Conservation (phyloP, 2,113 vertebrate genomes). For the Solea solea region DNA sequence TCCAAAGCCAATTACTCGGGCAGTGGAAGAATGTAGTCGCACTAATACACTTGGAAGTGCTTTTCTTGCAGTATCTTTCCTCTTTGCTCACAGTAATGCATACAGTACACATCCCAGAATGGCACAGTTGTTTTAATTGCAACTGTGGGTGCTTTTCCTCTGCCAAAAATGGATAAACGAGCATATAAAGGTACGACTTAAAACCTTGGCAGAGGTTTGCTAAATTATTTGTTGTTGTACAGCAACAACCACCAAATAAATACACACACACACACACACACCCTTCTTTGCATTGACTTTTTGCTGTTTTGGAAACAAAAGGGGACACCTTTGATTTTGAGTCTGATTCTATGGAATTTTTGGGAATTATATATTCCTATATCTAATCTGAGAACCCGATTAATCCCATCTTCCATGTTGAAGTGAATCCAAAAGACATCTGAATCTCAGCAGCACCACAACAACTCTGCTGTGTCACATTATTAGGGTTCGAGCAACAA, state of each 20-base stretch:
- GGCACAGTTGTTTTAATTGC: constrained; percentile 23
- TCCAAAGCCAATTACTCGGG: constrained; percentile 49
- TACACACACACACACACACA: neutral
- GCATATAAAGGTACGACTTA: neutral
- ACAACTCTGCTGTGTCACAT: constrained; percentile 25
- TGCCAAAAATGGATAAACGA: constrained; percentile 40
- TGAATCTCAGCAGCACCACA: constrained; percentile 35
- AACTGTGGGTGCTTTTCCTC: neutral
- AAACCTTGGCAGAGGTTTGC: constrained; percentile 25
- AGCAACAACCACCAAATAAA: neutral
- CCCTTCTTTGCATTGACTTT: constrained; percentile 14
- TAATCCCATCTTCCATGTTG: constrained; percentile 64
- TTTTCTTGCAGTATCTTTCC: constrained; percentile 25
- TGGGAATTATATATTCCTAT: constrained; percentile 56
- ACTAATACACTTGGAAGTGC: constrained; percentile 38
- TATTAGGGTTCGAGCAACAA: too few relatives aligned
- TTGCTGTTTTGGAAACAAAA: constrained; percentile 1
- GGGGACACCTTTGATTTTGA: neutral
- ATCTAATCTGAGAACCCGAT: constrained; percentile 55
- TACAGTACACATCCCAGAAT: constrained; percentile 17
- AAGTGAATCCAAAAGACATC: constrained; percentile 43
- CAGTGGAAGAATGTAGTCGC: constrained; percentile 44
- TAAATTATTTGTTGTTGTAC: constrained; percentile 26
- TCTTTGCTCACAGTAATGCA: constrained; percentile 24
- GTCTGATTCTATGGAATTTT: constrained; percentile 50